Evolutionary conservation across 1,140 invertebrate species (phyloP), one percentile per base, ranked within the genome.

Genomic region (Trypoxylus dichotomus): DNA sequence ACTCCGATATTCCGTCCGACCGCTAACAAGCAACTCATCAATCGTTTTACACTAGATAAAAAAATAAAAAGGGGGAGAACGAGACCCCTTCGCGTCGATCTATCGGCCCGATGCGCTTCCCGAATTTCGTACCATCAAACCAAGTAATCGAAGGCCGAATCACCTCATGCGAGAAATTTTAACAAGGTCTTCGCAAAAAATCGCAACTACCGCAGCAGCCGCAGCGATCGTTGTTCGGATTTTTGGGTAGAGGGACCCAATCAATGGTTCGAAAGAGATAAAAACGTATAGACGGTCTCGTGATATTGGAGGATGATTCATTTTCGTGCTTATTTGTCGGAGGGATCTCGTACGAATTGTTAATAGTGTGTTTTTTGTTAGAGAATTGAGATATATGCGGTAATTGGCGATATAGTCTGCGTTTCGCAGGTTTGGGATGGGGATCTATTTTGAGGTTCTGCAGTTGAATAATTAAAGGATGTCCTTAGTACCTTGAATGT

Each of bases 21-120:
- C 47, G 47, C 47, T 54, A 54, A 54, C 47, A 54, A 54, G 47
- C 47, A 54, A 54, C 47, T 54, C 47, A 54, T 54, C 47, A 54
- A 54, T 54, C 47, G 47, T 54, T 54, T 54, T 54, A 54, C 47
- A 54, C 47, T 54, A 54, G 47, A 54, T 19, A 54, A 54, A 54
- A 54, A 54, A 54, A 54, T 54, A 54, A 8, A 37, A 37, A 54
- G 19, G 47, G 47, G 47, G 47, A 54, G 47, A 54, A 54, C 13
- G 32, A 37, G 32, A 54, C 47, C 47, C 47, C 47, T 54, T 54
- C 19, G 15, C 47, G 47, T 19, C 47, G 47, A 54, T 54, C 19
- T 54, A 54, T 54, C n/a, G 47, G 47, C 6, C 13, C 47, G 47
- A 54, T 43, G 15, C 7, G 10, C 7, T n/a, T 19, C 47, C 47